Base-by-base conservation (phyloP, 2,888 invertebrate species). In the Euplexia lucipara region DNA sequence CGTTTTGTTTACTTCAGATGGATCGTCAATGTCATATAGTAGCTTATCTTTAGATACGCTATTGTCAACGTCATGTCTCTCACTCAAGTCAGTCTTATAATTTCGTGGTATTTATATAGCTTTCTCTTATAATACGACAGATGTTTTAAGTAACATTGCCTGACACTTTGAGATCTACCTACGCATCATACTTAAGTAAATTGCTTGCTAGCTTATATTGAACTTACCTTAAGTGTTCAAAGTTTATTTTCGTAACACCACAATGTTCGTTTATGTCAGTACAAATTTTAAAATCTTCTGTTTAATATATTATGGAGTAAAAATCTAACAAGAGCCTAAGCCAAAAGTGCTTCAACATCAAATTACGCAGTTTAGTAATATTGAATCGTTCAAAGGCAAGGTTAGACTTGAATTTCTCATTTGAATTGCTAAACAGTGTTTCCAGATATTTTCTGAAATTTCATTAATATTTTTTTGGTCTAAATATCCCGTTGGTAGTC, bases 401-500 rank as follows among this genome's bases (percentile, higher is more conserved):
- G 18, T 26, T 6, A 34, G 12, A 45, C n/a, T 22, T 61, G 32
- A 7, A 35, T 44, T 41, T 35, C 12, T 44, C 9, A 49, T 49
- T 69, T 41, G 30, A 69, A 70, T 51, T 61, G 32, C 41, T 39
- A 44, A 37, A 37, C 12, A 37, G n/a, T 6, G 2, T n/a, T 57
- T 26, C 3, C 16, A 32, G 2, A 14, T 32, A 10, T 61, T 47
- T 2, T 32, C 1, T 9, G 12, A 14, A 7, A 10, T 37, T 32
- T 22, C 8, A 14, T 22, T 16, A 22, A 2, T 7, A 22, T 62
- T 64, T 58, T 34, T 14, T 20, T 2, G 10, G 12, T 14, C 10
- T 8, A 16, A 16, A 30, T 16, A 0, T 26, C 0, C 3, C 18
- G 2, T n/a, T 20, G 18, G 26, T 26, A 26, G 26, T 5, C 26